These are phyloP conservation scores for Luehdorfia chinensis DNA, from an alignment of 1,140 invertebrate species.

Conservation along the genomic window DNA sequence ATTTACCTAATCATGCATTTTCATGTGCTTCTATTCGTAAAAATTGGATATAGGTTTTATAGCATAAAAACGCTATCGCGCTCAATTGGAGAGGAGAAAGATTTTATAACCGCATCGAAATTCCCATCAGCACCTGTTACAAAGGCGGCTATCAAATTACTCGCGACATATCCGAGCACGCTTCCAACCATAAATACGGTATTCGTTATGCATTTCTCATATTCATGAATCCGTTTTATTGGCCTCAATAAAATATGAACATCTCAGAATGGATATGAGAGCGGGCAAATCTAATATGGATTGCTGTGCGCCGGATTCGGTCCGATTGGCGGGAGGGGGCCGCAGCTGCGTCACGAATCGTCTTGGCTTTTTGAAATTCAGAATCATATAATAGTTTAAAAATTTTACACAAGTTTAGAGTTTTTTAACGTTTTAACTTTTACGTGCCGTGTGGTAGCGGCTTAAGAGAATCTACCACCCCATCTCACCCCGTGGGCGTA, in stretches of 20 bases:
- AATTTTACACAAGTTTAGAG: no score
- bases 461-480: no score
- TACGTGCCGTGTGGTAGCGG: no score
- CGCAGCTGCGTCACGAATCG: conserved; percentile 51
- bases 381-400: no score
- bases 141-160: conserved; percentile 73
- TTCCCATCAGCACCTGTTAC: conserved; percentile 73
- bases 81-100: conserved; percentile 30
- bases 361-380: conserved; percentile 10
- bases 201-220: conserved; percentile 77
- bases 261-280: conserved; percentile 77
- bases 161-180: conserved; percentile 69
- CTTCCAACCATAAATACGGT: conserved; percentile 73
- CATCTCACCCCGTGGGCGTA: no score
- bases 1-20: no score
- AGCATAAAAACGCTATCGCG: conserved; percentile 1
- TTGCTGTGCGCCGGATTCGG: conserved; percentile 70
- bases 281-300: conserved; percentile 77
- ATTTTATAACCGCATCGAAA: conserved; percentile 61
- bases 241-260: conserved; percentile 79
- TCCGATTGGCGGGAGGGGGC: conserved; percentile 50
- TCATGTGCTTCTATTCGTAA: no score
- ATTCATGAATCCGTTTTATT: conserved; percentile 79
- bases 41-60: background rate
- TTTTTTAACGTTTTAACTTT: no score